Percentiles rank a stretch among this genome's conserved stretches.
phyloP scores from a whole-genome alignment of 1,140 invertebrate species.

The Neodiprion fabricii region DNA sequence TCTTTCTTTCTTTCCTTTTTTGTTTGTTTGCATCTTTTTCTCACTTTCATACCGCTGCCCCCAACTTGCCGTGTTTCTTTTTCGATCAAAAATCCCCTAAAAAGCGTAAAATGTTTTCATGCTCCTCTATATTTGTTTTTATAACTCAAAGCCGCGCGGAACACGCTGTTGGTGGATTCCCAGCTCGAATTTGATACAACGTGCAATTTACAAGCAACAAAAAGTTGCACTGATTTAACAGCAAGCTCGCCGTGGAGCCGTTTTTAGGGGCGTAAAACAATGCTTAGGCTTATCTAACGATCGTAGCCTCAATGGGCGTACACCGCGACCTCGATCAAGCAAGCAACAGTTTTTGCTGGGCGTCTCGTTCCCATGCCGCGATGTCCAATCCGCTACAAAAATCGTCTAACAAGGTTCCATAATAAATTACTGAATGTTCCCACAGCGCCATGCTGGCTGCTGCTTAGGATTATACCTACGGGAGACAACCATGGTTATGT shows the following conservation, averaged over 20 bases:
- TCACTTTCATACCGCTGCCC: too few species aligned
- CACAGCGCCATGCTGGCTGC: neutral
- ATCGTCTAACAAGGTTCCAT: conserved; percentile 2
- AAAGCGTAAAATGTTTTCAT: too few species aligned
- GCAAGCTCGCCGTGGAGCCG: neutral
- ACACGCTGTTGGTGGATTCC: neutral
- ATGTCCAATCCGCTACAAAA: conserved; percentile 1
- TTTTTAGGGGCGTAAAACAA: conserved; percentile 3
- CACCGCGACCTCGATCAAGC: conserved; percentile 3
- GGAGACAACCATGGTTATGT: neutral
- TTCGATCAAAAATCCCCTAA: neutral
- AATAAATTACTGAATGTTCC: conserved; percentile 3
- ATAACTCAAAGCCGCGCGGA: too few species aligned
- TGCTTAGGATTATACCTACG: neutral
- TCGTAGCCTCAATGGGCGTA: conserved; percentile 6
- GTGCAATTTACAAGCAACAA: neutral
- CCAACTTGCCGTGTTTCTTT: too few species aligned
- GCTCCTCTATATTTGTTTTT: too few species aligned
- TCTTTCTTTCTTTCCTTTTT: too few species aligned
- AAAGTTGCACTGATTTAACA: neutral
- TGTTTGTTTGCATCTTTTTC: too few species aligned
- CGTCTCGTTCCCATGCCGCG: conserved; percentile 1
- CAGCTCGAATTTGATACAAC: neutral
- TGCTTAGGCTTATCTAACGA: conserved; percentile 2
- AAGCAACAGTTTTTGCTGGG: conserved; percentile 2